A percentile compares a stretch with the other conserved stretches of the same genome.
These are phyloP conservation scores for Slavum lentiscoides DNA, from an alignment of 2,888 invertebrate genomes.

Conservation along the genomic window DNA sequence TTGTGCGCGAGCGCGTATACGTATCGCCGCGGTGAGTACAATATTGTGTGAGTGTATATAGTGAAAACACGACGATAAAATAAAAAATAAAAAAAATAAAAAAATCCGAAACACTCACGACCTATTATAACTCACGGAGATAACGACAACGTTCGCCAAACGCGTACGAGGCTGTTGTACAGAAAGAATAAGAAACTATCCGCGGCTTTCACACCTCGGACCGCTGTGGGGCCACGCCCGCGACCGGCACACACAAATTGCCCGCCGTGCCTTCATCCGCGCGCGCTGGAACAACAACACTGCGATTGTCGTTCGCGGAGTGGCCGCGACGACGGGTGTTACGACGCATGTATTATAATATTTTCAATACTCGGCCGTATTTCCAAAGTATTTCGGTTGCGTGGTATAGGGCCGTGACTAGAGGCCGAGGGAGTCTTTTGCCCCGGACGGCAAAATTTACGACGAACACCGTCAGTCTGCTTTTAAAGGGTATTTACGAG, in stretches of 20 bases:
- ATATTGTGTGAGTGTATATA: background rate
- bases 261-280: background rate
- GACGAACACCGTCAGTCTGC: no score
- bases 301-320: no score
- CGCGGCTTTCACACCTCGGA: slow-evolving; percentile 49
- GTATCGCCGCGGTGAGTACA: background rate
- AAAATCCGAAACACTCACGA: slow-evolving; percentile 50
- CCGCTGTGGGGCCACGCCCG: slow-evolving; percentile 31
- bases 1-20: background rate
- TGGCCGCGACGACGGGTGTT: no score
- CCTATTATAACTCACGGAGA: slow-evolving; percentile 50
- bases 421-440: no score
- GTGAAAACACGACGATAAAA: slow-evolving; percentile 8
- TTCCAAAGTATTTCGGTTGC: no score
- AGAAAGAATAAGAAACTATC: background rate
- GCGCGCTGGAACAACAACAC: background rate
- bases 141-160: slow-evolving; percentile 20
- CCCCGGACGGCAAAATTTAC: no score
- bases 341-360: no score
- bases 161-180: background rate
- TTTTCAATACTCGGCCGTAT: no score
- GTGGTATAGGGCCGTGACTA: no score
- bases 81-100: slow-evolving; percentile 21
- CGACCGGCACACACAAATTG: slow-evolving; percentile 40
- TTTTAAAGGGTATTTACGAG: no score